Evolutionary conservation across 92 coral and sea anemone genomes (phyloP), one percentile per base, ranked within the genome.

Genomic region (Umimayanthus chanpuru): DNA sequence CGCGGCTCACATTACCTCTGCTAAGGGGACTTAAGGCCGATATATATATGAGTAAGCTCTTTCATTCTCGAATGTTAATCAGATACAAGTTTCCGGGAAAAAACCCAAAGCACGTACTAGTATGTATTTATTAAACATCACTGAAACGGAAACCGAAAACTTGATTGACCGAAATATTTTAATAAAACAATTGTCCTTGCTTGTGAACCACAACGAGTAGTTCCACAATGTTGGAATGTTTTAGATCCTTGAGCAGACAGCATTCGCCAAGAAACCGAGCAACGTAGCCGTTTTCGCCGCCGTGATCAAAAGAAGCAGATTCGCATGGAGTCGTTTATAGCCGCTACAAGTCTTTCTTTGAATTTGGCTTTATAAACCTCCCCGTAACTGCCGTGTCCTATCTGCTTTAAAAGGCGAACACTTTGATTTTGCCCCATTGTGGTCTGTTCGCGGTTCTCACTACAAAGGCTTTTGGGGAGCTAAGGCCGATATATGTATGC

Each of bases 321-420:
- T 28, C 3, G 77, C 76, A 61, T 89, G 94, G 49, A 92, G 80
- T 67, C 85, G 89, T 72, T 92, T 92, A 56, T 21, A 11, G 90
- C 94, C 9, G 94, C 94, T 23, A 92, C 94, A 16, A 92, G 77
- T 43, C 86, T 40, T 6, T 92, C 92, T 9, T 89, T 25, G 90
- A 89, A 92, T 76, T 92, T 82, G 1, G 90, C 94, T 86, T 82
- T 92, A 73, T 81, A 86, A 40, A 92, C 94, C 32, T 86, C 89
- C 20, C 90, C 92, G 55, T 49, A 86, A 61, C 92, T 89, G 2
- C 94, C 94, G 53, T 44, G 43, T 3, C 94, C 92, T 9, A 92
- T 85, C 18, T 55, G 28, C 39, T 85, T 56, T 53, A 81, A 81
- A n/a, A 38, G 12, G 20, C 86, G 55, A 81, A 81, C 76, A 32